Conservation (phyloP, 64 coral and sea anemone genomes). For the Platygyra sinensis region DNA sequence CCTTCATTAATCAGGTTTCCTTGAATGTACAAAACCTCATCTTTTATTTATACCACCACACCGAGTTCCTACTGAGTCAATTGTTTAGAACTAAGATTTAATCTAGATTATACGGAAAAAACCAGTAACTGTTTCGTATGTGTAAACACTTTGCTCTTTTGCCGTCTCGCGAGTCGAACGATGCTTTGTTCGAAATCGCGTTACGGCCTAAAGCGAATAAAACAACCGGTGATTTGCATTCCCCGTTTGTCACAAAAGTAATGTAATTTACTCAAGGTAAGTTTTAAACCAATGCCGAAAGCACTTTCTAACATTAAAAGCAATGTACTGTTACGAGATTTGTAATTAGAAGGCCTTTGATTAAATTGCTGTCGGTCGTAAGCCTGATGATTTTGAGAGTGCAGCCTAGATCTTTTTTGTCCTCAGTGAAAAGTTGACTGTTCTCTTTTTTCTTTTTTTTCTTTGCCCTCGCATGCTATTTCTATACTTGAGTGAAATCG, state of each 20-base stretch:
- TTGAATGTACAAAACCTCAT: slow-evolving; percentile 49
- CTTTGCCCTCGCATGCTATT: no score
- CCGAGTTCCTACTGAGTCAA: slow-evolving; percentile 25
- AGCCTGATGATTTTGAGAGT: not conserved
- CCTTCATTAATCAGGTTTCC: slow-evolving; percentile 12
- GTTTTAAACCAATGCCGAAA: slow-evolving; percentile 1
- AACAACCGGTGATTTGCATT: slow-evolving; percentile 22
- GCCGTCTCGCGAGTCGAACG: not conserved
- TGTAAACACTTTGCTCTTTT: slow-evolving; percentile 27
- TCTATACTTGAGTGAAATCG: no score
- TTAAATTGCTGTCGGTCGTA: slow-evolving; percentile 24
- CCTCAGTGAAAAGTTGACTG: no score
- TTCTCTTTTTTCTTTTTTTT: not conserved
- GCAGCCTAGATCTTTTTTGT: not conserved
- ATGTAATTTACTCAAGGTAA: slow-evolving; percentile 30
- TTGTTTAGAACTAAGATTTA: slow-evolving; percentile 22
- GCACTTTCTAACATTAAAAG: not conserved
- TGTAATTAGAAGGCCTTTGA: slow-evolving; percentile 30
- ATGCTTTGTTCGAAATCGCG: slow-evolving; percentile 36
- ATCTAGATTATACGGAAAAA: slow-evolving; percentile 3
- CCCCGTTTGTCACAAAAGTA: not conserved
- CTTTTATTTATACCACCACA: slow-evolving; percentile 46
- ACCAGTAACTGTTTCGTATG: slow-evolving; percentile 6
- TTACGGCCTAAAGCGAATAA: not conserved
- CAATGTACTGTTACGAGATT: slow-evolving; percentile 26